phyloP scores from a whole-genome alignment of 2,113 vertebrate species.

The Suricata suricatta region DNA sequence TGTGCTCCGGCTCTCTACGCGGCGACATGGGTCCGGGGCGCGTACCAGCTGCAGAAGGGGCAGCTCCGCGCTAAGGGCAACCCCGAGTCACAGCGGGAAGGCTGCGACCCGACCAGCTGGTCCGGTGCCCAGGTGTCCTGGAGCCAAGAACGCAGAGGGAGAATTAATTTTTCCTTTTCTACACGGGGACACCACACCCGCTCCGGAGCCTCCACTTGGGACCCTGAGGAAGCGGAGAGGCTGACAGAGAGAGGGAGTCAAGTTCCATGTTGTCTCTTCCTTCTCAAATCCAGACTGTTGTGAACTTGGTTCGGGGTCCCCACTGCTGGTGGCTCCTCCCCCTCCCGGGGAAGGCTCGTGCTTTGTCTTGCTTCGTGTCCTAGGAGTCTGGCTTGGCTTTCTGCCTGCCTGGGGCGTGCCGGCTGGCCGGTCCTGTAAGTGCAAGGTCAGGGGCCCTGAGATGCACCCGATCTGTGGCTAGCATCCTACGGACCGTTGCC shows the following conservation, averaged over 20 bases:
- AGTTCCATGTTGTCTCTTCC: background rate
- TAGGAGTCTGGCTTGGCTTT: background rate
- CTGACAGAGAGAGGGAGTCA: background rate
- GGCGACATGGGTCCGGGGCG: background rate
- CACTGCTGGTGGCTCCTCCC: background rate
- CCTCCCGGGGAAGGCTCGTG: background rate
- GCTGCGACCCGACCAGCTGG: background rate
- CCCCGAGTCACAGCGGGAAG: background rate
- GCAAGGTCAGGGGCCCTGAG: background rate
- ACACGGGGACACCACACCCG: background rate
- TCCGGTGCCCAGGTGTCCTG: background rate
- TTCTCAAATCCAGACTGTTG: background rate
- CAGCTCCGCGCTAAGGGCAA: background rate
- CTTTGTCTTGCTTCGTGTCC: background rate
- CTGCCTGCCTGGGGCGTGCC: background rate
- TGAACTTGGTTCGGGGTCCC: background rate
- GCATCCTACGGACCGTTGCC: background rate
- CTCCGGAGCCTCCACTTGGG: background rate
- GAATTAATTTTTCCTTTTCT: background rate
- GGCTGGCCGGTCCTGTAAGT: accelerated
- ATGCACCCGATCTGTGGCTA: background rate
- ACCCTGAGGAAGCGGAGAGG: background rate
- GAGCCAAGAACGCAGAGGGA: background rate
- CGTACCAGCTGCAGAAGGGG: background rate
- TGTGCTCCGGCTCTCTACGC: background rate